A percentile compares a stretch with the other conserved stretches of the same genome.
Conservation (phyloP, 2,797 vertebrate genomes). For the Sebastes baramenuke region DNA sequence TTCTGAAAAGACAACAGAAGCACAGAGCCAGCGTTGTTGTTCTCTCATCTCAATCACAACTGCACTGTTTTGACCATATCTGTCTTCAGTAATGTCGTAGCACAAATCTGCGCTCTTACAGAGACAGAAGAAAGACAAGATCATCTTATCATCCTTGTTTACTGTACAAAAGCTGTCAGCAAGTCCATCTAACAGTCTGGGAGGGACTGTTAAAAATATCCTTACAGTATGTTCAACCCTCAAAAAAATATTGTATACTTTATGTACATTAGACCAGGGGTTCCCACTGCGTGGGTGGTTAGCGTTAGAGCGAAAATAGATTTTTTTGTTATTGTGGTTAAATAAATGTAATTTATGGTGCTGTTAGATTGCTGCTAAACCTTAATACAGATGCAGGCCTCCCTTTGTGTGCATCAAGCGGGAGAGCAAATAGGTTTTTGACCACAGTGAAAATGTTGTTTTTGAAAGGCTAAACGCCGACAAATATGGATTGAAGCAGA, state of each 20-base stretch:
- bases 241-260: background rate
- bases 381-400: too few species aligned
- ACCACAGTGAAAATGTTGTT: too few species aligned
- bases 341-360: too few species aligned
- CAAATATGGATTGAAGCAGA: too few species aligned
- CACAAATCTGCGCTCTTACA: background rate
- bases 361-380: too few species aligned
- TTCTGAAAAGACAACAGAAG: slow-evolving; percentile 10
- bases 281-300: background rate
- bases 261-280: background rate
- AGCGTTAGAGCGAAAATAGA: too few species aligned
- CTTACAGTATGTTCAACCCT: background rate
- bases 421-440: too few species aligned
- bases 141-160: background rate
- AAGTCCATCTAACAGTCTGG: background rate
- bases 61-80: background rate
- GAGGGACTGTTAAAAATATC: background rate
- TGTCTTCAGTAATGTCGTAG: background rate
- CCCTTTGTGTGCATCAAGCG: too few species aligned
- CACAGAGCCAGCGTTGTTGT: background rate
- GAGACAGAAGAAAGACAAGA: background rate
- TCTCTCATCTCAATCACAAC: background rate
- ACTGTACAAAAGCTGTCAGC: slow-evolving; percentile 8
- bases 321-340: too few species aligned
- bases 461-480: too few species aligned